Evolutionary conservation across 2,888 invertebrate species (phyloP).

Genomic region (Drosophila pseudotalamancana): DNA sequence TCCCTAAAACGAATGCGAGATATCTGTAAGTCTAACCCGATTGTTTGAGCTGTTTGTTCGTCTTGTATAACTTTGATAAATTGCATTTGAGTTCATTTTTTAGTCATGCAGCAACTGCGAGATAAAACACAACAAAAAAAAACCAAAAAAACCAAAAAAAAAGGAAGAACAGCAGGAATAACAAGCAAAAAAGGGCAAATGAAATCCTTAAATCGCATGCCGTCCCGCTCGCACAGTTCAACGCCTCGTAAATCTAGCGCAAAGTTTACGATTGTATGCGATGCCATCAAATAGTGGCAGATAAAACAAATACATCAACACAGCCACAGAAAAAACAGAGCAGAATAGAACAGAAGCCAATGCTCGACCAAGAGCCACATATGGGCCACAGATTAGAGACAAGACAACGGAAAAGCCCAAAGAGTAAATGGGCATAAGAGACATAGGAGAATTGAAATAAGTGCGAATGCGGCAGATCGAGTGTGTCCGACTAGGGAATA

Average conservation of each 20-base stretch:
- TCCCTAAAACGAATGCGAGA: neutral
- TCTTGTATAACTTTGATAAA: conserved; percentile 49
- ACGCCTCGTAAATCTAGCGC: conserved; percentile 63
- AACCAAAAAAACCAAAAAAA: neutral
- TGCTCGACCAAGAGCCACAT: conserved; percentile 18
- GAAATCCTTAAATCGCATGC: conserved; percentile 9
- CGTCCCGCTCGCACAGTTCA: conserved; percentile 53
- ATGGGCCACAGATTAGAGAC: conserved; percentile 26
- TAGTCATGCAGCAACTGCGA: conserved; percentile 22
- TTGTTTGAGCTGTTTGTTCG: conserved; percentile 24
- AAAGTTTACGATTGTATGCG: conserved; percentile 46
- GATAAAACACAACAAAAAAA: neutral
- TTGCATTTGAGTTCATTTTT: conserved; percentile 50
- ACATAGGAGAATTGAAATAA: no score
- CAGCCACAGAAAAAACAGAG: conserved; percentile 7
- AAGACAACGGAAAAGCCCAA: conserved; percentile 16
- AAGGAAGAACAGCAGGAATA: no score
- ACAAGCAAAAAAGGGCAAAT: neutral
- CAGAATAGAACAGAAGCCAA: neutral
- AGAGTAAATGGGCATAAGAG: conserved; percentile 8
- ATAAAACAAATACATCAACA: conserved; percentile 50
- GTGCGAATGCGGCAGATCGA: no score
- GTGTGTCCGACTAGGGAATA: no score
- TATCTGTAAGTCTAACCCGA: conserved; percentile 10
- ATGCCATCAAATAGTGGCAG: conserved; percentile 57